Conservation (phyloP, 2,888 invertebrate genomes). For the Chrysolina haemoptera region DNA sequence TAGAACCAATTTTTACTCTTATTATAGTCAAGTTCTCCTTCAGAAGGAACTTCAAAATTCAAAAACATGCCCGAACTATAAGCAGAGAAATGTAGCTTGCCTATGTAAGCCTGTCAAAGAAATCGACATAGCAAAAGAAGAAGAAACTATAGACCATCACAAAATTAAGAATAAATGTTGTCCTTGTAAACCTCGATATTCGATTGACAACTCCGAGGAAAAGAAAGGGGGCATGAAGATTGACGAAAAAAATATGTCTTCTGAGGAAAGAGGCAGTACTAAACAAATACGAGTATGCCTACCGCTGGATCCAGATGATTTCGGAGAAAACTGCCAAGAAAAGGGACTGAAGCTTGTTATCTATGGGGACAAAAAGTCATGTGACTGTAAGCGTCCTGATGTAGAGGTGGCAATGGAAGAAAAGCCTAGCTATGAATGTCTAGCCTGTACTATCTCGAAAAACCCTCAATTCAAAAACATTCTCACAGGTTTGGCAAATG, state of each 20-base stretch:
- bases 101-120: neutral
- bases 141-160: neutral
- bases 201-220: neutral
- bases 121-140: neutral
- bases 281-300: conserved; percentile 18
- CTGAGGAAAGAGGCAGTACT: neutral
- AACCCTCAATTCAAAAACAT: conserved; percentile 12
- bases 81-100: conserved; percentile 6
- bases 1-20: neutral
- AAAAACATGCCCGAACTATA: neutral
- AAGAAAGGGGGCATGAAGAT: neutral
- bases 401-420: neutral
- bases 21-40: conserved; percentile 7
- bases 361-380: conserved; percentile 9
- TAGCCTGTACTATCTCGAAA: conserved; percentile 24
- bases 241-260: neutral
- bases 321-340: neutral
- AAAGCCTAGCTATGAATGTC: conserved; percentile 16
- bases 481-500: neutral
- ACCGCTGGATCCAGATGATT: conserved; percentile 13
- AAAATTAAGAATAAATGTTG: conserved; percentile 10
- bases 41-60: neutral
- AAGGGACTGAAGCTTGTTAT: conserved; percentile 25
- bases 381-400: conserved; percentile 7
- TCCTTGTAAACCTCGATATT: conserved; percentile 1